Evolutionary conservation across 1,140 invertebrate species (phyloP), one percentile per base, ranked within the genome.

Genomic region (Drosophila asahinai): DNA sequence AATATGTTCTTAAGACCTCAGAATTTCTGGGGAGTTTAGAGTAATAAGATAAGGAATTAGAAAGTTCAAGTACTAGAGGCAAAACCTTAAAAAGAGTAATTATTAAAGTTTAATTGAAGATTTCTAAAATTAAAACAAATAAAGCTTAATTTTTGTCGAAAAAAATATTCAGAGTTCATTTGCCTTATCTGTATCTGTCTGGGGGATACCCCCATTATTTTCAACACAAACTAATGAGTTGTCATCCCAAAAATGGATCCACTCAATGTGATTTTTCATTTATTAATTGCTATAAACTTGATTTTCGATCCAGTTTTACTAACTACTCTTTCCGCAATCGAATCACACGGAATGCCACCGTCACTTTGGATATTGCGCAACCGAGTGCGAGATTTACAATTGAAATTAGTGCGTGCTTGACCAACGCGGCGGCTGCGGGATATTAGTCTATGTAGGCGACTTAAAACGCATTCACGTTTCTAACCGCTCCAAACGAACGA

Each of bases 321-420:
- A 17, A 14, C 54, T 33, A 40, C 71, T 73, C 71, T 73, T 73
- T 73, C 71, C 71, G 71, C 22, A 60, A 19, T 52, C 30, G 47
- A 52, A 61, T 52, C 54, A 36, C 45, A 11, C 14, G 68, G 40
- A 71, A 73, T 73, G 73, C 70, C 43, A 40, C 36, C 22, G 38
- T 52, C 47, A 68, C 63, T 77, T 77, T 68, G 74, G 51, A 17
- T 36, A 52, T 79, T 80, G 60, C 67, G 77, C 61, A 79, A 80
- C 60, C 19, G n/a, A 58, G 49, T 43, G 30, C 42, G 67, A 73
- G 67, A 73, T 65, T 79, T 72, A 73, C 76, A 79, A 80, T 80
- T 80, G 49, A 72, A 79, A 80, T 80, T 73, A 79, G 76, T 79
- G 67, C 76, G 61, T 79, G 74, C 43, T 43, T 42, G 55, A 27